Evolutionary conservation across 2,888 invertebrate genomes (phyloP).

Genomic region (Drosophila anomelani): DNA sequence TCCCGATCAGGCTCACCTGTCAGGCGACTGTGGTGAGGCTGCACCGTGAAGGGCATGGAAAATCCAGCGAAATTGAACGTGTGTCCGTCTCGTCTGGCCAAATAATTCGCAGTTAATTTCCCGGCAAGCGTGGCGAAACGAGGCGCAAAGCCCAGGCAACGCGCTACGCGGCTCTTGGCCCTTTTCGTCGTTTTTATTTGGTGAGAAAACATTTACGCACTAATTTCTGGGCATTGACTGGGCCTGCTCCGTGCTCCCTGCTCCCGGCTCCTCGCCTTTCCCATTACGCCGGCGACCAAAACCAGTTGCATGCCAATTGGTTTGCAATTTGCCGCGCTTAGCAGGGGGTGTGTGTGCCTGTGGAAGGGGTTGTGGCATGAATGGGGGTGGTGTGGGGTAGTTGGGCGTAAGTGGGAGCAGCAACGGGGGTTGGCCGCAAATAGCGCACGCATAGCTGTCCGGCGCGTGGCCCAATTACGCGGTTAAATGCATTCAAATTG

Average conservation of each 20-base stretch:
- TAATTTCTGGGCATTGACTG: constrained; percentile 70
- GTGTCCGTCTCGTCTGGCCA: constrained; percentile 59
- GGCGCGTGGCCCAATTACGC: constrained; percentile 84
- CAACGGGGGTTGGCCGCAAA: constrained; percentile 70
- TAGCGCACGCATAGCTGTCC: constrained; percentile 77
- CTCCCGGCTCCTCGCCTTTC: constrained; percentile 48
- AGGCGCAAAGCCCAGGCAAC: constrained; percentile 59
- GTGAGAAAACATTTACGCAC: constrained; percentile 84
- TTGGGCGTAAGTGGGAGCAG: constrained; percentile 10
- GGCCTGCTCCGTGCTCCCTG: constrained; percentile 17
- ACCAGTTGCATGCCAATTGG: constrained; percentile 82
- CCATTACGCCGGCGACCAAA: constrained; percentile 42
- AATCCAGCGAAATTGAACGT: constrained; percentile 71
- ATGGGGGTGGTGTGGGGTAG: not conserved
- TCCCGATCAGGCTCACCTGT: constrained; percentile 61
- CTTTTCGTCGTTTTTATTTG: constrained; percentile 76
- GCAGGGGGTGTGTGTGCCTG: constrained; percentile 5
- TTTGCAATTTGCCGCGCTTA: constrained; percentile 77
- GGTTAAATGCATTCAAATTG: constrained; percentile 85
- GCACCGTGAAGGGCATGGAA: constrained; percentile 67
- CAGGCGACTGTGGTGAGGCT: constrained; percentile 43
- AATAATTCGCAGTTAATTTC: constrained; percentile 81
- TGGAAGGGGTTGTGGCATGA: not conserved
- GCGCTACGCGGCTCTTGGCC: constrained; percentile 12
- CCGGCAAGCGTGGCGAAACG: constrained; percentile 79